Percentiles rank a stretch among this genome's conserved stretches.
Conservation (phyloP, 2,797 vertebrate species). For the Coregonus suidteri region DNA sequence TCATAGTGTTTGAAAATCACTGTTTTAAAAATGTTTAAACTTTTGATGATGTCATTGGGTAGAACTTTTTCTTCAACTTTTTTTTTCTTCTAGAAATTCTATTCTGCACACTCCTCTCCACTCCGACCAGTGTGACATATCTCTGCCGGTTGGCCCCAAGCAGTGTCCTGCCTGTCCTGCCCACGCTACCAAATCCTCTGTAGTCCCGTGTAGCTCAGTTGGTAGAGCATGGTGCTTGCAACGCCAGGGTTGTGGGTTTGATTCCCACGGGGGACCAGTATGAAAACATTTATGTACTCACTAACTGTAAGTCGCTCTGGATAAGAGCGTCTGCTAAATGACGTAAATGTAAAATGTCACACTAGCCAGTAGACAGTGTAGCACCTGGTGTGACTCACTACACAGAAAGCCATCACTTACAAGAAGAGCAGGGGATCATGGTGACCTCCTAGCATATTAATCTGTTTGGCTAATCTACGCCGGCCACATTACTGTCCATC, state of each 20-base stretch:
- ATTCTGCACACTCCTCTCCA: not conserved
- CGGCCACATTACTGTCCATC: slow-evolving; percentile 75
- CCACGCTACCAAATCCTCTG: slow-evolving; percentile 58
- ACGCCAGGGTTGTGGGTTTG: too few species aligned
- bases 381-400: slow-evolving; percentile 44
- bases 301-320: too few species aligned
- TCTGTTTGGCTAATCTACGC: slow-evolving; percentile 72
- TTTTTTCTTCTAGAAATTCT: not conserved
- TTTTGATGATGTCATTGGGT: too few species aligned
- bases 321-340: too few species aligned
- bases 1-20: too few species aligned
- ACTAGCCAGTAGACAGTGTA: slow-evolving; percentile 37
- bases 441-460: slow-evolving; percentile 74
- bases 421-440: slow-evolving; percentile 61
- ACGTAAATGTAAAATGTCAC: slow-evolving; percentile 33
- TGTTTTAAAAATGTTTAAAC: too few species aligned
- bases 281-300: too few species aligned
- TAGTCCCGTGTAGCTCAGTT: too few species aligned
- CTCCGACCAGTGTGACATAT: not conserved
- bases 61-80: too few species aligned
- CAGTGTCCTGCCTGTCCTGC: not conserved
- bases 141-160: not conserved
- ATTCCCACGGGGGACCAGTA: too few species aligned
- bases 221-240: too few species aligned
- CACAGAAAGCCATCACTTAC: slow-evolving; percentile 67